Base-by-base conservation (phyloP, 2,797 vertebrate genomes). In the Lithobates pipiens region DNA sequence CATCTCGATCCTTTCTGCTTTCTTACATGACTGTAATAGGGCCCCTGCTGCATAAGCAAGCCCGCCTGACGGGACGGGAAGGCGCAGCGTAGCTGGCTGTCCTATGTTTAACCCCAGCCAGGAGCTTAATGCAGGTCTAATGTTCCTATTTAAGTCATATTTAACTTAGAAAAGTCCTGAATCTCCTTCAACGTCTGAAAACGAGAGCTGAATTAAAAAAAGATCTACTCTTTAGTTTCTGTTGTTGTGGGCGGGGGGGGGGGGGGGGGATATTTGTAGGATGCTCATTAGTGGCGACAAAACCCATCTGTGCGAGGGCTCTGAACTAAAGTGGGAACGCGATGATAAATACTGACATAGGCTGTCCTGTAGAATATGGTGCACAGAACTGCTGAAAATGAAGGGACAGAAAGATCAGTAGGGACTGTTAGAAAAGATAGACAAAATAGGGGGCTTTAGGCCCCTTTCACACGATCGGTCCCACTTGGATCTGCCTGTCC, bases 11-110 rank as follows among this genome's bases (percentile, higher is more conserved):
- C 92, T 91, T 90, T 76, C 83, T 90, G 88, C 88, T 90, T 90
- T 93, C 92, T 93, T 93, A 90, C 91, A 92, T 90, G 90, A 92
- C 85, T 76, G 88, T 91, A 92, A 91, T 87, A 92, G 81, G 87
- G 91, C 88, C 90, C 91, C 88, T 88, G 88, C 89, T 85, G 90
- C 87, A 89, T 80, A 89, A 87, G 85, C 83, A 89, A 91, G 91
- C 92, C 89, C 79, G 89, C 90, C 89, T 91, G 92, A 90, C 89
- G 92, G 89, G 89, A 84, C 87, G 90, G 91, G 88, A 92, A 88
- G 89, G 89, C 87, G 89, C 79, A 90, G 92, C 93, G 89, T 90
- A 88, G 89, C 91, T 89, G 91, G 87, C 86, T 93, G 88, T 89
- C 92, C 92, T 84, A 89, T 3, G 15, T 82, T 86, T 90, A 91